Conservation (phyloP, 1,140 invertebrate species). For the Leptoteleia sp. region DNA sequence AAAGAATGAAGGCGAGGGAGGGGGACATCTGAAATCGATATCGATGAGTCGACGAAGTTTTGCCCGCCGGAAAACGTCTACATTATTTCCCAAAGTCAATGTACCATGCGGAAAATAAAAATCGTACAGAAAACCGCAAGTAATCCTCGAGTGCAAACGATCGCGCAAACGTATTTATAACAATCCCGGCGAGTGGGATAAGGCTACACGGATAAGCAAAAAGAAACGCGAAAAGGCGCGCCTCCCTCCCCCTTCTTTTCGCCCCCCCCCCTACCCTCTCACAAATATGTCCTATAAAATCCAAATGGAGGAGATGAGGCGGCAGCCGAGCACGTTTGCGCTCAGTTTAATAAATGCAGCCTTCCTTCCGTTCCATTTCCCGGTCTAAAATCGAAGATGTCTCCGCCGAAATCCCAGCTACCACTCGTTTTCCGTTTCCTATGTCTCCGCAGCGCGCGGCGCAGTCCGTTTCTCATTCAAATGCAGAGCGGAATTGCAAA, state of each 20-base stretch:
- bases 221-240: conserved; percentile 26
- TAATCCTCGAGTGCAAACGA: conserved; percentile 52
- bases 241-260: too few relatives aligned
- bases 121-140: conserved; percentile 35
- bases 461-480: conserved; percentile 69
- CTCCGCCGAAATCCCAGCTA: conserved; percentile 62
- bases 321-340: conserved; percentile 65
- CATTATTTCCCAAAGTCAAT: conserved; percentile 47
- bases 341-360: conserved; percentile 77
- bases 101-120: conserved; percentile 43
- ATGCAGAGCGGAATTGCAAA: conserved; percentile 69
- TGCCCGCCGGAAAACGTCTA: conserved; percentile 18
- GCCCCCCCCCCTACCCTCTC: too few relatives aligned
- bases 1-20: too few relatives aligned
- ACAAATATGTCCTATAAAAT: conserved; percentile 54
- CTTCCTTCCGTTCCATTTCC: conserved; percentile 76
- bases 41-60: conserved; percentile 16
- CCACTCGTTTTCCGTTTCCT: conserved; percentile 51
- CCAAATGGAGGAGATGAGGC: conserved; percentile 48
- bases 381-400: conserved; percentile 68
- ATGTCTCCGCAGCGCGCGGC: conserved; percentile 40
- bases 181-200: conserved; percentile 36
- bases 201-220: conserved; percentile 21
- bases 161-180: conserved; percentile 52
- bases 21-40: too few relatives aligned